phyloP scores from a whole-genome alignment of 2,888 invertebrate genomes.

The Dilophus febrilis region DNA sequence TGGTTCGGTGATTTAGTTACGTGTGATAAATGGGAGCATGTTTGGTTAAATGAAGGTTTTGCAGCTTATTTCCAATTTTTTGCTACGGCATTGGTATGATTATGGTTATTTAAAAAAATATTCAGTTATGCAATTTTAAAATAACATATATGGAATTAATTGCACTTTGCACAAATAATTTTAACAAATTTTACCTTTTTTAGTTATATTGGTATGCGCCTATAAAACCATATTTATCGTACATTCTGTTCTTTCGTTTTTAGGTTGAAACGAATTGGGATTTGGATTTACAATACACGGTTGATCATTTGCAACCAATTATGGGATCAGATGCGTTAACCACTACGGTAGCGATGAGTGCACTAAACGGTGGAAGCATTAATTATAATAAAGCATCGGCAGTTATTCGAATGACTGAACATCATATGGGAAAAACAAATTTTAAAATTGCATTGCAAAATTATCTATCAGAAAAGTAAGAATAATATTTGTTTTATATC shows the following conservation, averaged over 20 bases:
- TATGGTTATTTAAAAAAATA: too few species aligned
- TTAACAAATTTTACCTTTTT: too few species aligned
- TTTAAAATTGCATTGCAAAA: constrained; percentile 36
- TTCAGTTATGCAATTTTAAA: too few species aligned
- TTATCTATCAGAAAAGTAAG: constrained; percentile 37
- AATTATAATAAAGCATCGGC: constrained; percentile 52
- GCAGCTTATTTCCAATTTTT: constrained; percentile 58
- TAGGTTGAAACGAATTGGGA: constrained; percentile 47
- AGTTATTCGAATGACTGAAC: constrained; percentile 50
- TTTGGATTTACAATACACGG: constrained; percentile 49
- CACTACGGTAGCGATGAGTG: constrained; percentile 40
- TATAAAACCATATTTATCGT: too few species aligned
- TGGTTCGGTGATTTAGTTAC: constrained; percentile 48
- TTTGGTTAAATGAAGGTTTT: constrained; percentile 48
- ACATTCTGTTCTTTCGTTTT: too few species aligned
- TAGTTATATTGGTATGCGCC: too few species aligned
- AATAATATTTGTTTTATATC: background rate
- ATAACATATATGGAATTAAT: too few species aligned
- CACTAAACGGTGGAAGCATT: constrained; percentile 44
- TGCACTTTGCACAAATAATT: too few species aligned
- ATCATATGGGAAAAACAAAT: constrained; percentile 35
- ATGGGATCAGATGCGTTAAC: constrained; percentile 40
- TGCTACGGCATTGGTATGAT: constrained; percentile 30
- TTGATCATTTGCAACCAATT: constrained; percentile 47
- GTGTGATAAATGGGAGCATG: constrained; percentile 36